Conservation (phyloP, 2,888 invertebrate species). For the Amitus sp. region DNA sequence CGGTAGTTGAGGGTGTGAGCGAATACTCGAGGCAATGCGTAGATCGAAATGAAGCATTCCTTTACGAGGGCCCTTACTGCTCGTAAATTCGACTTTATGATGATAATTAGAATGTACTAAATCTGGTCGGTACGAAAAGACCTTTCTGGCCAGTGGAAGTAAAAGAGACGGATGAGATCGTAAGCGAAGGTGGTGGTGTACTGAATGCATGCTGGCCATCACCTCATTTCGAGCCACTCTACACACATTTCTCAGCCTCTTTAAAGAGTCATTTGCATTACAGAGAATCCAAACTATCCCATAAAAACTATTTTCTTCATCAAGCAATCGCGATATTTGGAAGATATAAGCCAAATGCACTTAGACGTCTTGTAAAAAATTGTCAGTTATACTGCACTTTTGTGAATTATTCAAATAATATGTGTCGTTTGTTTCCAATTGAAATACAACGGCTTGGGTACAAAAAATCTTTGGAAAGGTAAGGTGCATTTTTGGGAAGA, state of each 20-base stretch:
- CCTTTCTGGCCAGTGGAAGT: slow-evolving; percentile 25
- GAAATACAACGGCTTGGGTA: too few species aligned
- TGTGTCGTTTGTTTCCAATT: too few species aligned
- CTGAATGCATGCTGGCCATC: slow-evolving; percentile 36
- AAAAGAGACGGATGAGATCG: slow-evolving; percentile 26
- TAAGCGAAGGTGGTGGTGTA: slow-evolving; percentile 35
- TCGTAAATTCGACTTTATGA: slow-evolving; percentile 66
- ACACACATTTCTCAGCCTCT: slow-evolving; percentile 44
- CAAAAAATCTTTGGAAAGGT: too few species aligned
- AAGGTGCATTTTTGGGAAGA: neutral
- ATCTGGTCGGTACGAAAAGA: slow-evolving; percentile 56
- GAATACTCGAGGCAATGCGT: slow-evolving; percentile 23
- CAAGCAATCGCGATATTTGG: too few species aligned
- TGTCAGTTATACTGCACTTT: too few species aligned
- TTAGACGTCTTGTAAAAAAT: too few species aligned
- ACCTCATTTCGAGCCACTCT: slow-evolving; percentile 30
- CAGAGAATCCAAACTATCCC: neutral
- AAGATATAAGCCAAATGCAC: too few species aligned
- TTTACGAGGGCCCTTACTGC: slow-evolving; percentile 66
- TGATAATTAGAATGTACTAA: slow-evolving; percentile 66
- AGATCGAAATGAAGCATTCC: slow-evolving; percentile 64
- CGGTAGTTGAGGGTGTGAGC: slow-evolving; percentile 7
- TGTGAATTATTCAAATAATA: too few species aligned
- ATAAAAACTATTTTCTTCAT: too few species aligned
- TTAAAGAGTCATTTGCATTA: slow-evolving; percentile 22